Evolutionary conservation across 2,888 invertebrate genomes (phyloP), one percentile per base, ranked within the genome.

Genomic region (Cryptocheilus praepositus): DNA sequence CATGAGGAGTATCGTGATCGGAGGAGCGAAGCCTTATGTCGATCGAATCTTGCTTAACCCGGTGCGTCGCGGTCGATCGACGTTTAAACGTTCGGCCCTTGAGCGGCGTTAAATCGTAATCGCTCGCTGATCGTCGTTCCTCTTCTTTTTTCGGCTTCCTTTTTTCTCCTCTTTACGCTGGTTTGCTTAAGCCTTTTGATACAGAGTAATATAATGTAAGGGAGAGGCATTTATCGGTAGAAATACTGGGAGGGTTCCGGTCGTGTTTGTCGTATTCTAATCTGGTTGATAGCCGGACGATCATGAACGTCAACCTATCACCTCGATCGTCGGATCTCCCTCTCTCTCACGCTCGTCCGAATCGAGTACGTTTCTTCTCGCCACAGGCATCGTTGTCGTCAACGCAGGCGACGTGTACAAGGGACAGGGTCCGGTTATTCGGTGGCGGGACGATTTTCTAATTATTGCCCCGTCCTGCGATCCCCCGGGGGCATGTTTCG

Each of bases 371-470:
- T 63, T 70, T 73, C 64, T 68, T 73, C 67, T 56, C 51, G 62
- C 76, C 63, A 57, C 61, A 54, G 56, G 66, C 55, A 61, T 62
- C 60, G 77, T 64, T 72, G 62, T 67, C 58, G 56, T 64, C 63
- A 64, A 64, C 64, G 67, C 19, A 53, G 54, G 45, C 54, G 61
- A 53, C 56, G 46, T 52, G 69, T 52, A 75, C 77, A 73, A 73
- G 77, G 70, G 75, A 68, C 75, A 75, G 73, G 73, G 64, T 70
- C 72, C 74, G 77, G 74, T 78, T 78, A 76, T 78, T 78, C 78
- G 78, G 76, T 74, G 76, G 74, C 76, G 65, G 76, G 72, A 78
- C 76, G 79, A 81, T 81, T 81, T 80, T 80, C 77, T 82, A 82
- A 83, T 83, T 81, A 82, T 80, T 81, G 76, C 74, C 67, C 74